Percentiles rank a stretch among this genome's conserved stretches.
phyloP scores from a whole-genome alignment of 2,797 vertebrate species.

The Fistularia tabacaria region DNA sequence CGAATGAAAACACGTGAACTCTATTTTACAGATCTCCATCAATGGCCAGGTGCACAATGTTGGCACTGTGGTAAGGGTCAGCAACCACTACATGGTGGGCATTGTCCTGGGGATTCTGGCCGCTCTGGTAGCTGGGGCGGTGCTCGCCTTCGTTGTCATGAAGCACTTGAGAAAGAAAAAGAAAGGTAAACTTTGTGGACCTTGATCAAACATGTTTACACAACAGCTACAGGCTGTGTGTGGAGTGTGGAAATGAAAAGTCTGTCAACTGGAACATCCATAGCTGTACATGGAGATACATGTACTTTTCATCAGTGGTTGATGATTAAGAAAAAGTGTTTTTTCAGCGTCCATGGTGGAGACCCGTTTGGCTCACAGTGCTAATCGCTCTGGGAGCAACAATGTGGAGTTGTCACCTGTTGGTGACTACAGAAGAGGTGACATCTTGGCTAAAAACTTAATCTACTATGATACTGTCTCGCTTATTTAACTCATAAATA shows the following conservation, averaged over 20 bases:
- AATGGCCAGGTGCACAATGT: slow-evolving; percentile 76
- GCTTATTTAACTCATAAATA: too few relatives aligned
- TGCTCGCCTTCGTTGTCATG: slow-evolving; percentile 75
- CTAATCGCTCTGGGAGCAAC: slow-evolving; percentile 54
- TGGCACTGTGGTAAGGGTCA: slow-evolving; percentile 77
- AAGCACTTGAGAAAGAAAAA: slow-evolving; percentile 80
- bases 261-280: slow-evolving; percentile 57
- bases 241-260: slow-evolving; percentile 24
- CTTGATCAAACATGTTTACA: slow-evolving; percentile 44
- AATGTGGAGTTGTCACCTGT: slow-evolving; percentile 61
- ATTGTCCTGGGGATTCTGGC: slow-evolving; percentile 78
- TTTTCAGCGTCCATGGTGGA: slow-evolving; percentile 71
- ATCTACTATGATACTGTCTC: too few relatives aligned
- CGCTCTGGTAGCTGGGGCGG: slow-evolving; percentile 73
- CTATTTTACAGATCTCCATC: slow-evolving; percentile 80
- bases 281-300: slow-evolving; percentile 14
- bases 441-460: slow-evolving; percentile 6
- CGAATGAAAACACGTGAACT: slow-evolving; percentile 3
- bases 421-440: slow-evolving; percentile 80
- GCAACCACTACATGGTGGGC: slow-evolving; percentile 76
- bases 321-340: slow-evolving; percentile 49
- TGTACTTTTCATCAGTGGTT: slow-evolving; percentile 26
- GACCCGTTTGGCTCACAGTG: slow-evolving; percentile 59
- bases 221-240: slow-evolving; percentile 7
- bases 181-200: slow-evolving; percentile 67